phyloP scores from a whole-genome alignment of 2,113 vertebrate species.

The Gambusia affinis region DNA sequence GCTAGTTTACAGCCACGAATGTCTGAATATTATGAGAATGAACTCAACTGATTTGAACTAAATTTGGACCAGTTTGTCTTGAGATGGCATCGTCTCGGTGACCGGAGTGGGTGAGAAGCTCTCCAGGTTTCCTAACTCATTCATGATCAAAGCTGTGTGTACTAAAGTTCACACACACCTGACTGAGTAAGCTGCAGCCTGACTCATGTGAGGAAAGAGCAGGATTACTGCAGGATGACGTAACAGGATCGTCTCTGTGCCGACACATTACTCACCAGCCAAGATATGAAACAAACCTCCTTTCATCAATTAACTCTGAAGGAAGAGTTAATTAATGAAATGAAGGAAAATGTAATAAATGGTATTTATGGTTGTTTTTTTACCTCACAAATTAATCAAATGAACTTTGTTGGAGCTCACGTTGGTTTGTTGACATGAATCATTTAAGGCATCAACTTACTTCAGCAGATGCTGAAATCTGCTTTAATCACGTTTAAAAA shows the following conservation, averaged over 20 bases:
- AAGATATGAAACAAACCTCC: background rate
- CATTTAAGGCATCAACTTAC: too few species aligned
- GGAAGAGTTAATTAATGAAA: background rate
- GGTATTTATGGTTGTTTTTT: too few species aligned
- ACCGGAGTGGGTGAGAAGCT: background rate
- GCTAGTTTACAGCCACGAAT: too few species aligned
- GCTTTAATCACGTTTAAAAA: too few species aligned
- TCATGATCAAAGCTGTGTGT: background rate
- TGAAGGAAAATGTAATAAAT: background rate
- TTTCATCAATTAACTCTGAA: background rate
- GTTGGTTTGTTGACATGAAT: too few species aligned
- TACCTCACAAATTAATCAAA: too few species aligned
- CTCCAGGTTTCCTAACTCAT: background rate
- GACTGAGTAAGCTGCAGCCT: background rate
- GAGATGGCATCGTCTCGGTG: too few species aligned
- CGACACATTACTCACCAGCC: conserved; percentile 38
- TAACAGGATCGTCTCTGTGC: conserved; percentile 58
- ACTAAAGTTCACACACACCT: background rate
- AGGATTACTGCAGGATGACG: conserved; percentile 54
- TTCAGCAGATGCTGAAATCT: too few species aligned
- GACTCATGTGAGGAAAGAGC: conserved; percentile 52
- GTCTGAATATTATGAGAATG: too few species aligned
- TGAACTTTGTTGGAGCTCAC: too few species aligned
- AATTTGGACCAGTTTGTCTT: too few species aligned
- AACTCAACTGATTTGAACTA: too few species aligned